Conservation (phyloP, 2,113 vertebrate species). For the Neopipo cinnamomea region DNA sequence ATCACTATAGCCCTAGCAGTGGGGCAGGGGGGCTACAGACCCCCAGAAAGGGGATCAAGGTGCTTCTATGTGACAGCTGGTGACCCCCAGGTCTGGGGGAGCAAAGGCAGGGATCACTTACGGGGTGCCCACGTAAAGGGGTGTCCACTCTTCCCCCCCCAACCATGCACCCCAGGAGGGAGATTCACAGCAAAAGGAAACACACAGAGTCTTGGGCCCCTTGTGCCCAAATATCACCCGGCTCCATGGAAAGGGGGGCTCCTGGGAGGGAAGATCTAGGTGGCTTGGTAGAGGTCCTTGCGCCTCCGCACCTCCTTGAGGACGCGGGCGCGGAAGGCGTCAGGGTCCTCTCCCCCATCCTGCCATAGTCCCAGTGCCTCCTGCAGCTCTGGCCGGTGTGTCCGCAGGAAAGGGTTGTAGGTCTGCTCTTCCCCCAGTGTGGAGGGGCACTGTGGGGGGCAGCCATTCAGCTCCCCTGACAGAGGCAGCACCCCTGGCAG, state of each 20-base stretch:
- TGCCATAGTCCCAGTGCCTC: constrained; percentile 80
- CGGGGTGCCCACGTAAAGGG: not conserved
- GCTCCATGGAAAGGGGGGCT: not conserved
- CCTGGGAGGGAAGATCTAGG: not conserved
- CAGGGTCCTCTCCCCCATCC: constrained; percentile 74
- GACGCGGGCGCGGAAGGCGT: constrained; percentile 84
- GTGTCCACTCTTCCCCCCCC: not conserved
- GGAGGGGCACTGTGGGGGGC: constrained; percentile 84
- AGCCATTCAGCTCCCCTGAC: not conserved
- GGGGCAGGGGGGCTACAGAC: not conserved
- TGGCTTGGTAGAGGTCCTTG: constrained; percentile 88
- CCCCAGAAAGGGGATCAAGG: not conserved
- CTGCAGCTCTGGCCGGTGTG: constrained; percentile 84
- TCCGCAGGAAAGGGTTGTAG: constrained; percentile 95
- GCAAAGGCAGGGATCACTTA: not conserved
- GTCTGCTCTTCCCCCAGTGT: constrained; percentile 89
- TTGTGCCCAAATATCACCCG: rapidly evolving
- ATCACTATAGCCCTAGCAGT: not conserved
- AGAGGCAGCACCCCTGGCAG: rapidly evolving
- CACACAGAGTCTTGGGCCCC: too few species aligned
- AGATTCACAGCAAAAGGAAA: constrained; percentile 36
- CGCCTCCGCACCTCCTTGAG: constrained; percentile 86
- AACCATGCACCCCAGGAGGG: not conserved
- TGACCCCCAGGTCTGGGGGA: not conserved
- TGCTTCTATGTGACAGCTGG: not conserved